Conservation (phyloP, 1,140 invertebrate species). For the Trichoplusia ni region DNA sequence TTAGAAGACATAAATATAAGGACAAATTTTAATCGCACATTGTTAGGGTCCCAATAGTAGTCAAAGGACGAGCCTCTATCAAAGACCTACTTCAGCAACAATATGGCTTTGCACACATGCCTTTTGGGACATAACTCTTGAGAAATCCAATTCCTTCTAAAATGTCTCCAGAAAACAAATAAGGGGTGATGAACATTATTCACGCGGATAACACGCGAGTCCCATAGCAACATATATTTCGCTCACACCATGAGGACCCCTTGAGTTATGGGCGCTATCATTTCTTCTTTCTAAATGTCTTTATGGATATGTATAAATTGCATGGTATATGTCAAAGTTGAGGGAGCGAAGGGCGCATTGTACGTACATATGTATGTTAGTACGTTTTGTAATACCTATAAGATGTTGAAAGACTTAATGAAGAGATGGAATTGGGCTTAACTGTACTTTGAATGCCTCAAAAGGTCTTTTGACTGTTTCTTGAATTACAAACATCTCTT, state of each 20-base stretch:
- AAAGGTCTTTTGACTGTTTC: too few species aligned
- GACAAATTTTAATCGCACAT: too few species aligned
- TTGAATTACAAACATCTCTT: too few species aligned
- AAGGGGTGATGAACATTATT: conserved; percentile 2
- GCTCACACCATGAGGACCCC: conserved; percentile 5
- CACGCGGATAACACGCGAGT: background rate
- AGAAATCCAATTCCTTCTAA: background rate
- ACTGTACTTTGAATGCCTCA: too few species aligned
- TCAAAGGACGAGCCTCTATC: too few species aligned
- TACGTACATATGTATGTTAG: background rate
- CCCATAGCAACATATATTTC: conserved; percentile 14
- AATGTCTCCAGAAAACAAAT: conserved; percentile 19
- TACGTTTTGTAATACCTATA: conserved; percentile 5
- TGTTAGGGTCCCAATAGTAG: too few species aligned
- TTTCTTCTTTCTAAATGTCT: conserved; percentile 42
- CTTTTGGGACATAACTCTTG: background rate
- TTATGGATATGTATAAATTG: conserved; percentile 46
- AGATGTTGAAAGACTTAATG: too few species aligned
- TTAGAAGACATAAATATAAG: too few species aligned
- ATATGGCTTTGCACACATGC: too few species aligned
- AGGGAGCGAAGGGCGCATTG: background rate
- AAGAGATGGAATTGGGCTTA: too few species aligned
- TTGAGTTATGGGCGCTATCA: conserved; percentile 45
- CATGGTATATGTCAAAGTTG: conserved; percentile 34
- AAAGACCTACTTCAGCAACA: too few species aligned